Evolutionary conservation across 2,888 invertebrate genomes (phyloP), one percentile per base, ranked within the genome.

Genomic region (Acutogordius australiensis): DNA sequence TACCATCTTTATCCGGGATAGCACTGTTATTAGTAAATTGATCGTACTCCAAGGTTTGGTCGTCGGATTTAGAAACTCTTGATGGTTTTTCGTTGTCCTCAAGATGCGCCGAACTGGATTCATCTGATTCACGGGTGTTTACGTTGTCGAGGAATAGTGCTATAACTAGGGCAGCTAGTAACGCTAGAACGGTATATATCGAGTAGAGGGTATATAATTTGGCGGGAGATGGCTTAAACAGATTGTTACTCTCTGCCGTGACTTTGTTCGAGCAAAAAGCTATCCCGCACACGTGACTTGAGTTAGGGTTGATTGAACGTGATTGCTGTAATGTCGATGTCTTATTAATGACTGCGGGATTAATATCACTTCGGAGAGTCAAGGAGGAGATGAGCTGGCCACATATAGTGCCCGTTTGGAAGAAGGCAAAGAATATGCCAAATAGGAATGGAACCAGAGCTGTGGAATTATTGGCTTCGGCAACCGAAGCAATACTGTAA

Each of bases 371-470:
- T 23, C 23, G 8, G 18, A 51, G 23, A n/a, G 51, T 51, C 18
- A 51, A 26, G 18, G 51, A 51, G 23, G 51, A 51, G 23, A 51
- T 51, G 4, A 51, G 23, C 4, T 51, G 13, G 26, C 51, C 51
- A 4, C 8, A 23, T 51, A 51, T n/a, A 26, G 51, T 4, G 4
- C 51, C 51, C n/a, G n/a, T 51, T 23, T 51, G 51, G 23, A 51
- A 51, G 26, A 51, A 51, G 51, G n/a, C 13, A 26, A 21, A 51
- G 51, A 51, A 51, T 51, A 51, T 51, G 8, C 51, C 51, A 26
- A 51, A 51, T 23, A 51, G 23, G 13, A 51, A 51, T n/a, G 51
- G 26, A 37, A 37, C 44, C n/a, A n/a, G n/a, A n/a, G n/a, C n/a
- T n/a, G n/a, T n/a, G n/a, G n/a, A n/a, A n/a, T n/a, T n/a, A n/a